Base-by-base conservation (phyloP, 2,113 vertebrate species). In the Chaetops frenatus region DNA sequence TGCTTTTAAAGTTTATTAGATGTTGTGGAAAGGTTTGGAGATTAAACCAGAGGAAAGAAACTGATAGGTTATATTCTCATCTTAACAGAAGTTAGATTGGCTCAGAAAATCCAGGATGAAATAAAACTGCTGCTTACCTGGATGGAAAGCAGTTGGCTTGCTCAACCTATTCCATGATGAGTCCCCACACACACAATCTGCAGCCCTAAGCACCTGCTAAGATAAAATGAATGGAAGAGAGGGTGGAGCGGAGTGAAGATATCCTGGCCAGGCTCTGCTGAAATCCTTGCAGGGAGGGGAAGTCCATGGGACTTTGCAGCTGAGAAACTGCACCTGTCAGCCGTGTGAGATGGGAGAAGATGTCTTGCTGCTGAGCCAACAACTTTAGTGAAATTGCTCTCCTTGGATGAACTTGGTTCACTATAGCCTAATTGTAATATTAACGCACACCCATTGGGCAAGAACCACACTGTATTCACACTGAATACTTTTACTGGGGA, bases 331-430 rank as follows among this genome's bases (percentile, higher is more conserved):
- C 54, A 78, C 73, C 72, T 38, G 64, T 45, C 64, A 53, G 0
- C 22, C 3, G 14, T 11, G 45, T 10, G 45, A 60, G 45, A 44
- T 8, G 15, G 27, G 38, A 51, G 10, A 50, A 50, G 83, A 31
- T 28, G 7, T 24, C 28, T 33, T 38, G 33, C 15, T 69, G 54
- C 38, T 69, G 23, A 69, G 71, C 44, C 83, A 76, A 76, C 5
- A 53, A 7, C 33, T 78, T 38, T 6, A 23, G 15, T 45, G 62
- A 69, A 69, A 61, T 61, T 0, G 0, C 4, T 78, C 38, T 53
- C 64, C 84, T 69, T 2, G 0, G 23, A 45, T 69, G 64, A 86
- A 61, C 73, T 53, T 38, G 36, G 8, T 20, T 60, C 38, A 12
- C 45, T 77, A 6, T 19, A 23, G 8, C 22, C 27, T 36, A 15